Conservation (phyloP, 2,888 invertebrate species). For the Cheilosia soror region DNA sequence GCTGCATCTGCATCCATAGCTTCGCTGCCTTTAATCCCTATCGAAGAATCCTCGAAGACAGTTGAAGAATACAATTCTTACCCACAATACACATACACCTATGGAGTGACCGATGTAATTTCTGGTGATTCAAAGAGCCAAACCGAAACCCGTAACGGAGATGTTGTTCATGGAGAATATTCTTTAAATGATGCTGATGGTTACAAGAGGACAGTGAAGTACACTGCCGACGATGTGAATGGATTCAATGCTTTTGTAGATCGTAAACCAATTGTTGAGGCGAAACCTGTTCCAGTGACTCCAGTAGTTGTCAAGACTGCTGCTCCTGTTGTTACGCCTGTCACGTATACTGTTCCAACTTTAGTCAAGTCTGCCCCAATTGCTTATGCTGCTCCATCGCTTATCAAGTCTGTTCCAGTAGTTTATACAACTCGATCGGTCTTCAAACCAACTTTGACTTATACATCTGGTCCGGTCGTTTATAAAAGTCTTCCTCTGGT, state of each 20-base stretch:
- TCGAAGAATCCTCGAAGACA: slow-evolving; percentile 12
- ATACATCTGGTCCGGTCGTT: neutral
- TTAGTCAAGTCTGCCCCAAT: slow-evolving; percentile 16
- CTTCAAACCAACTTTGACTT: slow-evolving; percentile 16
- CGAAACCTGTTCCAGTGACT: neutral
- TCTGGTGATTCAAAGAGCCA: slow-evolving; percentile 84
- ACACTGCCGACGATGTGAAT: slow-evolving; percentile 83
- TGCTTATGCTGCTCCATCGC: slow-evolving; percentile 1
- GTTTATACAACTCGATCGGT: neutral
- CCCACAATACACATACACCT: slow-evolving; percentile 79
- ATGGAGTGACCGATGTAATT: slow-evolving; percentile 81
- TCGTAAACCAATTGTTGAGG: slow-evolving; percentile 79
- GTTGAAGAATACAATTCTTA: slow-evolving; percentile 59
- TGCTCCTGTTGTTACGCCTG: slow-evolving; percentile 43
- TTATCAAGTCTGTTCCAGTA: slow-evolving; percentile 11
- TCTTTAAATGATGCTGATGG: slow-evolving; percentile 83
- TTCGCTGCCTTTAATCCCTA: slow-evolving; percentile 1
- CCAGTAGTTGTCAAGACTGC: slow-evolving; percentile 40
- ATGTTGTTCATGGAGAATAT: slow-evolving; percentile 83
- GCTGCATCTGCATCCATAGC: slow-evolving; percentile 22
- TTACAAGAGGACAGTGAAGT: slow-evolving; percentile 83
- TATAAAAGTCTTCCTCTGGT: neutral
- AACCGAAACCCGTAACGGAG: slow-evolving; percentile 83
- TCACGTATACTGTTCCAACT: neutral
- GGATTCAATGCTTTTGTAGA: slow-evolving; percentile 84